Conservation (phyloP, 2,888 invertebrate species). For the Drosophila pegasa region DNA sequence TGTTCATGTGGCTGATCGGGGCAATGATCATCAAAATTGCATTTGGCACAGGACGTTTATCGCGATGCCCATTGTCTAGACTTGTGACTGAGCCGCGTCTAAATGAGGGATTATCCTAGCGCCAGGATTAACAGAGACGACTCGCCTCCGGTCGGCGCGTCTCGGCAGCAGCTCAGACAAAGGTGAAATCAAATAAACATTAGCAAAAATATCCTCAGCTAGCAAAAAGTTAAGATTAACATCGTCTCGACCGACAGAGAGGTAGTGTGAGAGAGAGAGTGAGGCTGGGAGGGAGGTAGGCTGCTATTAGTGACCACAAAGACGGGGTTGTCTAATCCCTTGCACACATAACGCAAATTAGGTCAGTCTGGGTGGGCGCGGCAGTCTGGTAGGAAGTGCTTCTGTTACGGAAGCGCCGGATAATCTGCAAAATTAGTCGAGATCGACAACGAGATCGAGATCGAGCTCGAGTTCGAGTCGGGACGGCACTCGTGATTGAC, state of each 20-base stretch:
- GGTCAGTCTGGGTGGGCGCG: slow-evolving; percentile 54
- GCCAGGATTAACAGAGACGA: slow-evolving; percentile 65
- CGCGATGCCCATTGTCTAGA: slow-evolving; percentile 75
- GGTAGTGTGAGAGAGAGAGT: not conserved
- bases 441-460: slow-evolving; percentile 27
- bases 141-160: slow-evolving; percentile 10
- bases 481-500: slow-evolving; percentile 53
- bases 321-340: slow-evolving; percentile 61
- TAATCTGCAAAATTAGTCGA: slow-evolving; percentile 71
- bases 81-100: slow-evolving; percentile 76
- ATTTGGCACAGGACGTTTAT: slow-evolving; percentile 49
- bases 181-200: slow-evolving; percentile 76
- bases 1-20: not conserved
- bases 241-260: slow-evolving; percentile 62
- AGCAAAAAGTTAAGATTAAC: slow-evolving; percentile 74
- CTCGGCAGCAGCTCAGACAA: slow-evolving; percentile 52
- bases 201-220: slow-evolving; percentile 67
- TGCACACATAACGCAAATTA: slow-evolving; percentile 56
- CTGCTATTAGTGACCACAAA: slow-evolving; percentile 70
- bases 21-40: slow-evolving; percentile 43
- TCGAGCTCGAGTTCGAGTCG: not conserved
- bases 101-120: slow-evolving; percentile 79
- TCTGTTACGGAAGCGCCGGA: slow-evolving; percentile 69
- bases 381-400: slow-evolving; percentile 39
- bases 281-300: not conserved